phyloP scores from a whole-genome alignment of 2,113 vertebrate genomes.

The Gallinago jamesoni region DNA sequence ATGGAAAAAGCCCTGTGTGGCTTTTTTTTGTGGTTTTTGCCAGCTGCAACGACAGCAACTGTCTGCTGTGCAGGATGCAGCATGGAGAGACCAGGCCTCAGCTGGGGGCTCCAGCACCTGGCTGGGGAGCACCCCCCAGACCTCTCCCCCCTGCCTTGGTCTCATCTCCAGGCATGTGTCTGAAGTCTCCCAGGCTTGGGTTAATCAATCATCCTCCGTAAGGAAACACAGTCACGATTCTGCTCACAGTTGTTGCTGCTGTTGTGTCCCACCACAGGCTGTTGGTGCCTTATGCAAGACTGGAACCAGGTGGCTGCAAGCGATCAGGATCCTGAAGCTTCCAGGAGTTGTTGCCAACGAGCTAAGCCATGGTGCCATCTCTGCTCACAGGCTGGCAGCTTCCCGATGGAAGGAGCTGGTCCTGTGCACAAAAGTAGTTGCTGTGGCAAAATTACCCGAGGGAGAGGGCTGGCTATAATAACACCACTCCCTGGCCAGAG shows the following conservation, averaged over 20 bases:
- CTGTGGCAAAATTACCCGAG: background rate
- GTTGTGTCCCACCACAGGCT: background rate
- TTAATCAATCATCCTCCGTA: background rate
- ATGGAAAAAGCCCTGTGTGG: background rate
- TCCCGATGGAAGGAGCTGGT: background rate
- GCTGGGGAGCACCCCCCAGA: background rate
- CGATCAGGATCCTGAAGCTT: background rate
- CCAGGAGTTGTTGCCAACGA: background rate
- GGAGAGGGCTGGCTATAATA: background rate
- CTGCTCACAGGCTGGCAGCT: background rate
- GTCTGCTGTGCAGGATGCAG: no score
- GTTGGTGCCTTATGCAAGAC: background rate
- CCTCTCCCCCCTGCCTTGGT: background rate
- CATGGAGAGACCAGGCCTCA: rapidly evolving
- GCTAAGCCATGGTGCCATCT: background rate
- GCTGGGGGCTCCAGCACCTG: background rate
- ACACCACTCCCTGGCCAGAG: background rate
- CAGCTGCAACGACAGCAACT: rapidly evolving
- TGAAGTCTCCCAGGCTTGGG: background rate
- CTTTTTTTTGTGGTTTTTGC: background rate
- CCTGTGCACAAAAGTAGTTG: background rate
- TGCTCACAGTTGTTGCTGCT: background rate
- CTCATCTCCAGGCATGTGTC: background rate
- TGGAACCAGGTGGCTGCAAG: background rate
- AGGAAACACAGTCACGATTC: background rate